Evolutionary conservation across 2,113 vertebrate species (phyloP).

Genomic region (Procavia capensis): DNA sequence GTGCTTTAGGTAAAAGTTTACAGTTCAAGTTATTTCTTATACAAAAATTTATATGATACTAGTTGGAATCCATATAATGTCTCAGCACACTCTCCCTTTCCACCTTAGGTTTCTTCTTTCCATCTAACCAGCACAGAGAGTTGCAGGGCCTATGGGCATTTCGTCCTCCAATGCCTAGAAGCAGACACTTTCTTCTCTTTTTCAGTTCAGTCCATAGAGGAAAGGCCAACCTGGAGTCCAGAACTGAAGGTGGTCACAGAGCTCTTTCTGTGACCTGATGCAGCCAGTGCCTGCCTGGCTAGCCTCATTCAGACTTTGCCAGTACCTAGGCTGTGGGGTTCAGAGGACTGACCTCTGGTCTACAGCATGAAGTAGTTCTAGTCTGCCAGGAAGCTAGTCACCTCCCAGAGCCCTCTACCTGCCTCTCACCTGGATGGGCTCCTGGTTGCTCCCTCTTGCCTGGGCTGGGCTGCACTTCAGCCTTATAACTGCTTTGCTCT

Average conservation of each 20-base stretch:
- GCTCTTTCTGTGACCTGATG: neutral
- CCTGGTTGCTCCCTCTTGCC: neutral
- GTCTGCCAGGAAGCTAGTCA: neutral
- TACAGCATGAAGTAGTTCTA: neutral
- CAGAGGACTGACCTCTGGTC: too few species aligned
- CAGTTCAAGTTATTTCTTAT: too few species aligned
- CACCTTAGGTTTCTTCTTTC: too few species aligned
- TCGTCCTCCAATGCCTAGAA: neutral
- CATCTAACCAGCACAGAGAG: slow-evolving; percentile 30
- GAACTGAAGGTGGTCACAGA: neutral
- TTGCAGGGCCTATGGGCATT: neutral
- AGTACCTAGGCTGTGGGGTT: neutral
- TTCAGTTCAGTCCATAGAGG: neutral
- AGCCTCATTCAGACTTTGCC: neutral
- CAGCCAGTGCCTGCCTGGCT: neutral
- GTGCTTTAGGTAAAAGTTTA: too few species aligned
- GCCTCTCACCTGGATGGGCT: neutral
- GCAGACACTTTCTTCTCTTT: neutral
- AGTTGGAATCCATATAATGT: too few species aligned
- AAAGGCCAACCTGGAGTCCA: neutral
- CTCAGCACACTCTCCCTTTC: too few species aligned
- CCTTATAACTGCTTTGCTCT: neutral
- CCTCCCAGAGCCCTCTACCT: neutral
- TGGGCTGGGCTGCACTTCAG: neutral
- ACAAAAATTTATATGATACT: too few species aligned